Evolutionary conservation across 1,140 invertebrate species (phyloP).

Genomic region (Magallana angulata): DNA sequence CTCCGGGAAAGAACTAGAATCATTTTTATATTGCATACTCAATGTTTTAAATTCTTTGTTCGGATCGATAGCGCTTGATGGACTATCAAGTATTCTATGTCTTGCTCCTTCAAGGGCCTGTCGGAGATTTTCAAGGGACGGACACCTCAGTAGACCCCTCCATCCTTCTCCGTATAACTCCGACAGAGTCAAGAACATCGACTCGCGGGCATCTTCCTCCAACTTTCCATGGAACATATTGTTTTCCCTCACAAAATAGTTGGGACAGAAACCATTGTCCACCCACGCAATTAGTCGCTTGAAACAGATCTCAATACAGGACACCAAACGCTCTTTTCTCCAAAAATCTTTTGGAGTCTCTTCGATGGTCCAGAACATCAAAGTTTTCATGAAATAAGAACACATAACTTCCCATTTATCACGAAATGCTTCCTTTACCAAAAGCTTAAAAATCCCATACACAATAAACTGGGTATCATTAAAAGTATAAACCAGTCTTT

Average conservation of each 20-base stretch:
- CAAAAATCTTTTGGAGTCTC: conserved; percentile 28
- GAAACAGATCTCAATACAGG: conserved; percentile 26
- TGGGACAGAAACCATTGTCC: conserved; percentile 8
- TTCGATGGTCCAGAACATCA: conserved; percentile 43
- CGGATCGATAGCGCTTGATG: not conserved
- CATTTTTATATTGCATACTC: not conserved
- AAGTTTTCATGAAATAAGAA: conserved; percentile 52
- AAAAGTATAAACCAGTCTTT: conserved; percentile 36
- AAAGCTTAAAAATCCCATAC: conserved; percentile 28
- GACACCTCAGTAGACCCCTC: not conserved
- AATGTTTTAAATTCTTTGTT: not conserved
- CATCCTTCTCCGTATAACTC: not conserved
- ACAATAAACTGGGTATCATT: conserved; percentile 35
- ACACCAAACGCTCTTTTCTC: conserved; percentile 13
- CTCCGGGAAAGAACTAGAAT: not conserved
- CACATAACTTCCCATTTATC: conserved; percentile 15
- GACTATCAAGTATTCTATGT: not conserved
- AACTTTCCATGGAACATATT: conserved; percentile 46
- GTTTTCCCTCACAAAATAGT: conserved; percentile 50
- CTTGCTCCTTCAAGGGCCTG: not conserved
- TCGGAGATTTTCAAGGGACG: not conserved
- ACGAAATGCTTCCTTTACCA: not conserved
- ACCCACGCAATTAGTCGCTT: conserved; percentile 34
- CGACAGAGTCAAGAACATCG: not conserved
- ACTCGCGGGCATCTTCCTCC: not conserved